Percentiles rank a stretch among this genome's conserved stretches.
phyloP scores from a whole-genome alignment of 2,797 vertebrate species.

The Stomatorhinus walkeri region DNA sequence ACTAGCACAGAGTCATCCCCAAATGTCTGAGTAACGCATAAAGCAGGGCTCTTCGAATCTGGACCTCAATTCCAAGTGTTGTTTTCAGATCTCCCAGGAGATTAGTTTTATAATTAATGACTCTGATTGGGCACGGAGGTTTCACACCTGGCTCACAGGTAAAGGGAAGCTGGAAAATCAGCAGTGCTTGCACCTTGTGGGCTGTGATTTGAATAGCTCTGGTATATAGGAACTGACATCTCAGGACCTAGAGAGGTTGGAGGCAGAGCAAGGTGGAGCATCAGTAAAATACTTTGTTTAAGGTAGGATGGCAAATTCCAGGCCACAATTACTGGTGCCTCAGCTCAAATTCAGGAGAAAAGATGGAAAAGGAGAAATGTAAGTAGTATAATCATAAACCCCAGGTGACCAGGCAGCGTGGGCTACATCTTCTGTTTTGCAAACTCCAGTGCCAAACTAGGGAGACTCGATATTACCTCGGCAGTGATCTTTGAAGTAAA shows the following conservation, averaged over 20 bases:
- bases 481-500: constrained; percentile 2
- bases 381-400: background rate
- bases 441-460: background rate
- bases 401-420: background rate
- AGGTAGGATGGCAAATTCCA: background rate
- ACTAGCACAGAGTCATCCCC: background rate
- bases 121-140: background rate
- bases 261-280: background rate
- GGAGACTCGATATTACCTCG: background rate
- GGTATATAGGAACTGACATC: background rate
- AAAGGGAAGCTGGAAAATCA: background rate
- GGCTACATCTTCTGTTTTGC: background rate
- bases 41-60: background rate
- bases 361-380: background rate
- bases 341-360: background rate
- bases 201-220: background rate
- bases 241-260: background rate
- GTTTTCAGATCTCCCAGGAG: background rate
- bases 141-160: background rate
- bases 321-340: background rate
- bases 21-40: background rate
- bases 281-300: background rate
- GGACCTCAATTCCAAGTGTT: background rate
- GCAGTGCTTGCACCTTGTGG: background rate
- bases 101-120: background rate